Percentiles rank a stretch among this genome's conserved stretches.
Conservation (phyloP, 2,888 invertebrate genomes). For the Polyommatus iphigenia region DNA sequence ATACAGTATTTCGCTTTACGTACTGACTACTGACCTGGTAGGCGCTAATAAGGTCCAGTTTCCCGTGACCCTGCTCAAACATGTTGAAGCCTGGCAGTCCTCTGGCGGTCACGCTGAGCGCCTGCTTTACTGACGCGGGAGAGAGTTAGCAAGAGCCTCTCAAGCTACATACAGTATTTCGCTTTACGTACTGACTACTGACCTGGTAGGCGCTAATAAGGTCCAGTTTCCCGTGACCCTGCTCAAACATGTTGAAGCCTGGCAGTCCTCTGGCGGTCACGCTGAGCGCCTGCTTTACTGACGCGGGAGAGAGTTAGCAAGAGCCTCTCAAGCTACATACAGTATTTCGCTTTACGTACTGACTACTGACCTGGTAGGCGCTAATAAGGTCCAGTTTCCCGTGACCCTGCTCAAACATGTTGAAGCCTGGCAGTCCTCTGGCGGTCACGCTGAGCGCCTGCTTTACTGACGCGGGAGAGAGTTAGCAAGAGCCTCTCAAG, state of each 20-base stretch:
- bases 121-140: slow-evolving; percentile 65
- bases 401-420: slow-evolving; percentile 99
- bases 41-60: slow-evolving; percentile 89
- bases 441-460: slow-evolving; percentile 95
- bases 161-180: neutral
- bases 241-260: slow-evolving; percentile 97
- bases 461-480: slow-evolving; percentile 80
- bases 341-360: slow-evolving; percentile 25
- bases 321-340: neutral
- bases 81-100: slow-evolving; percentile 93
- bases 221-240: slow-evolving; percentile 97
- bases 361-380: slow-evolving; percentile 88
- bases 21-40: slow-evolving; percentile 81
- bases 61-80: slow-evolving; percentile 92
- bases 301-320: slow-evolving; percentile 80
- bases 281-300: no score
- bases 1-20: neutral
- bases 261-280: slow-evolving; percentile 85
- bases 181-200: slow-evolving; percentile 45
- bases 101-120: slow-evolving; percentile 73
- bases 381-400: slow-evolving; percentile 94
- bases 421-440: slow-evolving; percentile 88
- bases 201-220: slow-evolving; percentile 93
- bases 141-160: slow-evolving; percentile 66
- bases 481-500: no score